Evolutionary conservation across 2,113 vertebrate genomes (phyloP).

Genomic region (Psittacus erithacus): DNA sequence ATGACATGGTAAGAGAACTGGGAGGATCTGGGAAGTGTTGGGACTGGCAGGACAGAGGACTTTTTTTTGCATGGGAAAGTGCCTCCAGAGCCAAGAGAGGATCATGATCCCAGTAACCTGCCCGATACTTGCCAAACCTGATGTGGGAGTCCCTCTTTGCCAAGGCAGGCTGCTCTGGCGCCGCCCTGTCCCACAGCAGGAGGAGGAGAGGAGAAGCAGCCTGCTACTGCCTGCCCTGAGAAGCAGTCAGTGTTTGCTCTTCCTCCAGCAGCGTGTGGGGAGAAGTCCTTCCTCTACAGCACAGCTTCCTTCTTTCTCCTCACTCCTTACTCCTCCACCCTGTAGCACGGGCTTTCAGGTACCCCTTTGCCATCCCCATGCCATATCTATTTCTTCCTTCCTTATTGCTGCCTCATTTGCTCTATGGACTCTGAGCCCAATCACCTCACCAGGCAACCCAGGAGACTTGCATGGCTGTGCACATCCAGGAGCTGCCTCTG

Average conservation of each 20-base stretch:
- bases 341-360: neutral
- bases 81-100: slow-evolving; percentile 42
- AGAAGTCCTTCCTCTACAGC: neutral
- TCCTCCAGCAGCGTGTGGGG: neutral
- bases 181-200: slow-evolving; percentile 33
- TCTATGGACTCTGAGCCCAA: neutral
- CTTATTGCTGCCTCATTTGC: neutral
- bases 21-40: slow-evolving; percentile 13
- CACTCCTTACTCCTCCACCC: neutral
- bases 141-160: slow-evolving; percentile 20
- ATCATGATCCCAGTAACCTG: neutral
- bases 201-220: neutral
- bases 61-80: slow-evolving; percentile 39
- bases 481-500: neutral
- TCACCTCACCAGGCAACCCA: neutral
- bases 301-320: neutral
- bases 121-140: slow-evolving; percentile 37
- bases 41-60: neutral
- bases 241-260: neutral
- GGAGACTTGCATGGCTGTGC: neutral
- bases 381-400: neutral
- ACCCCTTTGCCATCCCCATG: neutral
- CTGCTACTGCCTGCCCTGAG: slow-evolving; percentile 25
- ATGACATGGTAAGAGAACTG: neutral
- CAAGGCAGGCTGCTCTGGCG: slow-evolving; percentile 3